Evolutionary conservation across 2,888 invertebrate genomes (phyloP), one percentile per base, ranked within the genome.

Genomic region (Aporophyla lueneburgensis): DNA sequence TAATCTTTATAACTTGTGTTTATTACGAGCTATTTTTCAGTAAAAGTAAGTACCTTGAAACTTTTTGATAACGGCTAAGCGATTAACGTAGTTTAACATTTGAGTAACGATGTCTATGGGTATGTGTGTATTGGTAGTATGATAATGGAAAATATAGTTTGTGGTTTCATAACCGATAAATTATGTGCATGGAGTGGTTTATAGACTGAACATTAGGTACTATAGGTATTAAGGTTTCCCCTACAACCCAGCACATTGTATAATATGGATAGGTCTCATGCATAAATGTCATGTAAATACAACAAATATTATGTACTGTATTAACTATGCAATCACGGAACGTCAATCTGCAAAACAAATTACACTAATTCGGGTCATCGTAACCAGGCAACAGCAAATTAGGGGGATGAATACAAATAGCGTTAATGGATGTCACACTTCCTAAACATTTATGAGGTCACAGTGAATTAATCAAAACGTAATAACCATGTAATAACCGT

Each of bases 361-460:
- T 82, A 87, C 75, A 73, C 73, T 77, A 81, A 88, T 89, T 84
- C 33, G 53, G 89, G 88, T 63, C 78, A 88, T 66, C 67, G 78
- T 85, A 85, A 61, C 63, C 70, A 77, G 82, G 86, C 78, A 81
- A 83, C 84, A 88, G 62, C 58, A 74, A 77, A 85, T 86, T 85
- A 80, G 67, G 80, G 78, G 79, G 75, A 82, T 83, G 62, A 78
- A 54, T 74, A 71, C 71, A 76, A 86, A 85, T 83, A 75, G 76
- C 82, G 83, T 72, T 80, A 86, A 81, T 86, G 74, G 78, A 68
- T 73, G 69, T 46, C 66, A 81, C 43, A 73, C 67, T 84, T 72
- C 71, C 66, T 58, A 56, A 65, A 75, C 51, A 66, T 70, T 78
- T 77, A 83, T 78, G 84, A 76, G 82, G 85, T 73, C 82, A 77